Evolutionary conservation across 2,113 vertebrate genomes (phyloP).

Genomic region (Tapirus terrestris): DNA sequence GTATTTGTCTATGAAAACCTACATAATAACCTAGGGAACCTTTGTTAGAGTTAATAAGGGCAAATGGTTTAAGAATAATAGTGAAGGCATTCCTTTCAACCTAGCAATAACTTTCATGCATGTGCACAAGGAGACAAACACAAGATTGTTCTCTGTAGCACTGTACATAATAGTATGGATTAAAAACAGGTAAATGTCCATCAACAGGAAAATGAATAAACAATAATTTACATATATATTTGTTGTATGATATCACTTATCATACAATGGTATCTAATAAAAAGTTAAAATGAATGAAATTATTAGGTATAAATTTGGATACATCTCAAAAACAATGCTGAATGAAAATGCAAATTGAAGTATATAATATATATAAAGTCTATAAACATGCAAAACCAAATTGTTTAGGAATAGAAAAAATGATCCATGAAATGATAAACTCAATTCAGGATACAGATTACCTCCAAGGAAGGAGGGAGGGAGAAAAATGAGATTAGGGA

Average conservation of each 20-base stretch:
- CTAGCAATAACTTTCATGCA: not conserved
- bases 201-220: not conserved
- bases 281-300: slow-evolving; percentile 38
- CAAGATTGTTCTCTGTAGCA: not conserved
- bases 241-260: not conserved
- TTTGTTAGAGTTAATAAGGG: not conserved
- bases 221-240: not conserved
- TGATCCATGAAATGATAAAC: not conserved
- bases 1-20: slow-evolving; percentile 1
- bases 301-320: not conserved
- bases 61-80: not conserved
- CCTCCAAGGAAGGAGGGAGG: not conserved
- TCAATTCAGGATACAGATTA: not conserved
- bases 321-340: not conserved
- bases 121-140: not conserved
- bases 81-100: not conserved
- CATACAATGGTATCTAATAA: not conserved
- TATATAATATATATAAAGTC: not conserved
- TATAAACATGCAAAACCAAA: not conserved
- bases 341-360: not conserved
- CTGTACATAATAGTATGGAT: not conserved
- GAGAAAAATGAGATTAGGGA: not conserved
- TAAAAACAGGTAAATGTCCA: not conserved
- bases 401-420: not conserved
- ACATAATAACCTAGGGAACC: not conserved